These are phyloP conservation scores for Euthynnus affinis DNA, from an alignment of 2,797 vertebrate species.

Conservation along the genomic window DNA sequence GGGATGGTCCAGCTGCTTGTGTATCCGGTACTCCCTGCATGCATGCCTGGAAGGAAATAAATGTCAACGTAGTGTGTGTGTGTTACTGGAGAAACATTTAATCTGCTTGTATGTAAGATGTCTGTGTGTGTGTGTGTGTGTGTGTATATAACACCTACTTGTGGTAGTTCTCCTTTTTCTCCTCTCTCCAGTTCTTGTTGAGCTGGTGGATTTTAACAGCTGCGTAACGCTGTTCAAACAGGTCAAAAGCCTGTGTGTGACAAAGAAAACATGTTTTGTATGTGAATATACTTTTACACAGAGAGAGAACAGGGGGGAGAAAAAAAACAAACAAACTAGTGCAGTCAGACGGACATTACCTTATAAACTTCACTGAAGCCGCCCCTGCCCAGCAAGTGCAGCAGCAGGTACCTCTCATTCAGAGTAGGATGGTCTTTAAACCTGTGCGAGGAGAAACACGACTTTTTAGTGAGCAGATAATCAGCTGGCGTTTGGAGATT, in stretches of 20 bases:
- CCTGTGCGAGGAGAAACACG: conserved; percentile 82
- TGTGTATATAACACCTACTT: conserved; percentile 87
- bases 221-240: conserved; percentile 98
- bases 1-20: conserved; percentile 99
- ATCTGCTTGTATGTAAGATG: conserved; percentile 1
- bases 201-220: conserved; percentile 99
- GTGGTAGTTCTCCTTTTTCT: conserved; percentile 99
- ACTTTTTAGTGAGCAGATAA: not conserved
- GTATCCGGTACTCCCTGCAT: conserved; percentile 99
- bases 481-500: no score
- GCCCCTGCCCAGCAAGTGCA: conserved; percentile 97
- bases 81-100: conserved; percentile 6
- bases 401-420: conserved; percentile 98
- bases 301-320: not conserved
- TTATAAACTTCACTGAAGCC: conserved; percentile 99
- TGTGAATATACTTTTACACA: not conserved
- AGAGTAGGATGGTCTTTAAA: conserved; percentile 99
- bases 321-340: rapidly evolving
- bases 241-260: conserved; percentile 93
- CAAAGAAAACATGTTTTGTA: conserved; percentile 27
- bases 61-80: conserved; percentile 22
- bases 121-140: conserved; percentile 10
- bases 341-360: conserved; percentile 73
- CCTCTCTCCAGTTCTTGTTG: conserved; percentile 99
- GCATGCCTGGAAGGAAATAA: conserved; percentile 90